These are phyloP conservation scores for Leptestheria dahalacensis DNA, from an alignment of 1,140 invertebrate genomes.

Conservation along the genomic window DNA sequence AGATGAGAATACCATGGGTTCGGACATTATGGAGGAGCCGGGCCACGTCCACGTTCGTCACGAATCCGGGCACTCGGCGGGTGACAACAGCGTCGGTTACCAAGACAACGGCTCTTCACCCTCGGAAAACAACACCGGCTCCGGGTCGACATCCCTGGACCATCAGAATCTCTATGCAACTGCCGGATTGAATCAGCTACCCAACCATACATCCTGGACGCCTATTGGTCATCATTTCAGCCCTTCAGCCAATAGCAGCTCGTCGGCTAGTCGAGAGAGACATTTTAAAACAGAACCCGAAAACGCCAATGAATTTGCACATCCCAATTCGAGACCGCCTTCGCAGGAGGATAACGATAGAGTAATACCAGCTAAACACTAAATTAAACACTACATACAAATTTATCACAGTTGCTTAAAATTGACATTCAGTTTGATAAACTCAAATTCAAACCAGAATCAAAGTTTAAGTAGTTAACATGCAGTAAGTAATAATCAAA, in stretches of 20 bases:
- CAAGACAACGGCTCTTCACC: background rate
- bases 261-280: background rate
- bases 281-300: background rate
- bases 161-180: background rate
- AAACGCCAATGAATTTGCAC: background rate
- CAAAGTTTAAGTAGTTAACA: too few relatives aligned
- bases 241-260: background rate
- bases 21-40: background rate
- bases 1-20: background rate
- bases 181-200: background rate
- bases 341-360: background rate
- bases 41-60: background rate
- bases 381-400: too few relatives aligned
- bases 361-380: background rate
- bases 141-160: background rate
- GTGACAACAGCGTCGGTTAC: background rate
- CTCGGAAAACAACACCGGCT: background rate
- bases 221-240: background rate
- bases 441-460: too few relatives aligned
- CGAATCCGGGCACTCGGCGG: background rate
- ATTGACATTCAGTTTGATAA: too few relatives aligned
- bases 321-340: background rate
- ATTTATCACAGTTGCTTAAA: too few relatives aligned
- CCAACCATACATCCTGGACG: background rate
- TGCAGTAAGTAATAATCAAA: too few relatives aligned